phyloP scores from a whole-genome alignment of 35 echinoderm and acorn worm species.

The Acanthaster planci region DNA sequence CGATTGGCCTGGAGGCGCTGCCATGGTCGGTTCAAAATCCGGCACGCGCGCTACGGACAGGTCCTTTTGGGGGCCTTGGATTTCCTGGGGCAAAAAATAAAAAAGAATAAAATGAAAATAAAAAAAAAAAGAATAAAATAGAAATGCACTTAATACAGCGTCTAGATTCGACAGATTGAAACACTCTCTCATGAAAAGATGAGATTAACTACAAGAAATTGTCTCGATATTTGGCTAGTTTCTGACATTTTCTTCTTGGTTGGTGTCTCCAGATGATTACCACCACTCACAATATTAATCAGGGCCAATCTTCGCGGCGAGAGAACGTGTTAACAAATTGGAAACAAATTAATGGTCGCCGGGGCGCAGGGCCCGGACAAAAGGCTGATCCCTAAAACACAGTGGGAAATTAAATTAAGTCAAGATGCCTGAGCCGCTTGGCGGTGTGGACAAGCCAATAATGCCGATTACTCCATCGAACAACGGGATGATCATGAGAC shows the following conservation, averaged over 20 bases:
- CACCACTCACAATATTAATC: conserved; percentile 13
- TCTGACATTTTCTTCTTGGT: not conserved
- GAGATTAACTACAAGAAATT: not conserved
- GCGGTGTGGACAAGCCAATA: not conserved
- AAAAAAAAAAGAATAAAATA: too few species aligned
- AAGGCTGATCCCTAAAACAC: conserved; percentile 12
- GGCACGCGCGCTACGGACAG: too few species aligned
- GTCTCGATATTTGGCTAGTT: conserved; percentile 17
- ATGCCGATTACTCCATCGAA: conserved; percentile 10
- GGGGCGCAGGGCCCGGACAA: conserved; percentile 5
- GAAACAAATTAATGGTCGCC: conserved; percentile 23
- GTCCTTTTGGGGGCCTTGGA: too few species aligned
- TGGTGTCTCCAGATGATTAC: conserved; percentile 10
- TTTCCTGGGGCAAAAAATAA: too few species aligned
- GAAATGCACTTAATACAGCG: too few species aligned
- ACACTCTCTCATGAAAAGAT: conserved; percentile 11
- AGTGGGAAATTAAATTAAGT: conserved; percentile 30
- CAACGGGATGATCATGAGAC: too few species aligned
- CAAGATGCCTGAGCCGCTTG: conserved; percentile 15
- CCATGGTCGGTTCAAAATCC: too few species aligned
- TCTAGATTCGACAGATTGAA: not conserved
- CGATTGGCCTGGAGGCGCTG: not conserved
- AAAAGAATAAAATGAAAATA: too few species aligned
- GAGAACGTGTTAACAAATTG: conserved; percentile 32
- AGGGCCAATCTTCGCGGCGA: conserved; percentile 14